Base-by-base conservation (phyloP, 2,797 vertebrate species). In the Hippocampus kuda region DNA sequence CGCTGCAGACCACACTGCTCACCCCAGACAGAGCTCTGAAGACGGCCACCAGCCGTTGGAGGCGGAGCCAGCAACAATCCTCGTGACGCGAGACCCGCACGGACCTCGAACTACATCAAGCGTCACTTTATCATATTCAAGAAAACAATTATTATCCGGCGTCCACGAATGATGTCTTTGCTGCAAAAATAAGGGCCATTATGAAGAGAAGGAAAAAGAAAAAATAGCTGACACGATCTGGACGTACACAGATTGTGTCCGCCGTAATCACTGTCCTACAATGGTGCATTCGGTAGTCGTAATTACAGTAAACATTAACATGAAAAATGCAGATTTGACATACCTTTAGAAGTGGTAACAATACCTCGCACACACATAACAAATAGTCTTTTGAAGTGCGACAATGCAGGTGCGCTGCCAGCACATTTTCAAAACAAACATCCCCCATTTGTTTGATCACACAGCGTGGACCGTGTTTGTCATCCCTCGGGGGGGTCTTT, bases 1-100 rank as follows among this genome's bases (percentile, higher is more conserved):
- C 89, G 59, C 91, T 96, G 5, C 79, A 77, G 72, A 94, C 91
- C 22, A 77, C 88, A 0, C 27, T 88, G 16, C 89, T 96, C 34
- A 95, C 86, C 42, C 92, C 93, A 27, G 95, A 95, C 66, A 90
- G 93, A 73, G 91, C 90, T 34, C 86, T 95, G 71, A 95, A 94
- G 89, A 94, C 89, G 91, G 93, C 94, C 2, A 94, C 94, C 61
- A 71, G 77, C 20, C 88, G 91, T 53, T 97, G 94, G 94, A 88
- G 73, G 71, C 74, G 69, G 66, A 20, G 54, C 72, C 7, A 2
- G 22, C 38, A 18, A 68, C 24, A 10, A 24, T 46, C 59, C 11
- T 38, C 38, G n/a, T 65, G 42, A n/a, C 1, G 11, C 1, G 10
- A 46, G 16, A 60, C 16, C 27, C 34, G 57, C 15, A 24, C 30